Percentiles rank a stretch among this genome's conserved stretches.
These are phyloP conservation scores for Hemiprocne comata DNA, from an alignment of 2,113 vertebrate genomes.

Conservation along the genomic window DNA sequence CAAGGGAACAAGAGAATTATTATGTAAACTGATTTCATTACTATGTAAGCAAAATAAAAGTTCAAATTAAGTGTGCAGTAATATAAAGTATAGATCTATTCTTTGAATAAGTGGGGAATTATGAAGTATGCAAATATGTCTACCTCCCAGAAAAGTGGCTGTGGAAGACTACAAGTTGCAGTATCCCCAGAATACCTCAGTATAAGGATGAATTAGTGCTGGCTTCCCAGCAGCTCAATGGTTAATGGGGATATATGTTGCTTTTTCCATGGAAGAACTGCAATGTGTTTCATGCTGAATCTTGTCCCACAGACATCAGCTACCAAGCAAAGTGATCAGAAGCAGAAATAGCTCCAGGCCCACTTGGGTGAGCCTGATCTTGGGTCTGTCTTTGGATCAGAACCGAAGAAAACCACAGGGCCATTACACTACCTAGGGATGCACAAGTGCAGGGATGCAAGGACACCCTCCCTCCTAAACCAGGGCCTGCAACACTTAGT, in stretches of 20 bases:
- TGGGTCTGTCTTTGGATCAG: not conserved
- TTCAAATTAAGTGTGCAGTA: slow-evolving; percentile 50
- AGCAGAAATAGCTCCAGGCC: not conserved
- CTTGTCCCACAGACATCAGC: not conserved
- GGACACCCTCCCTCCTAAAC: not conserved
- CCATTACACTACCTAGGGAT: not conserved
- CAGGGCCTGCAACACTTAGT: not conserved
- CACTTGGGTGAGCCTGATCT: not conserved
- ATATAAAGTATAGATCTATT: slow-evolving; percentile 46
- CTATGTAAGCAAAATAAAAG: slow-evolving; percentile 65
- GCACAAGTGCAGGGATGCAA: not conserved
- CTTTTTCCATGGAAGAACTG: not conserved
- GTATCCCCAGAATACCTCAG: not conserved
- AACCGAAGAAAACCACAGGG: not conserved
- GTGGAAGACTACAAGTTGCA: not conserved
- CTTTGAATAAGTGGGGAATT: slow-evolving; percentile 15
- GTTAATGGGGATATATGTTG: not conserved
- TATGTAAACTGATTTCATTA: slow-evolving; percentile 66
- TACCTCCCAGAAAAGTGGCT: not conserved
- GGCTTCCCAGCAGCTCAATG: not conserved
- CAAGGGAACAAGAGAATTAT: slow-evolving; percentile 48
- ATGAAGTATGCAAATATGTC: not conserved
- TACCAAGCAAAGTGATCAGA: not conserved
- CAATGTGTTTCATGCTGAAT: not conserved
- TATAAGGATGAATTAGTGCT: not conserved